Evolutionary conservation across 2,888 invertebrate species (phyloP).

Genomic region (Adelphocoris suturalis): DNA sequence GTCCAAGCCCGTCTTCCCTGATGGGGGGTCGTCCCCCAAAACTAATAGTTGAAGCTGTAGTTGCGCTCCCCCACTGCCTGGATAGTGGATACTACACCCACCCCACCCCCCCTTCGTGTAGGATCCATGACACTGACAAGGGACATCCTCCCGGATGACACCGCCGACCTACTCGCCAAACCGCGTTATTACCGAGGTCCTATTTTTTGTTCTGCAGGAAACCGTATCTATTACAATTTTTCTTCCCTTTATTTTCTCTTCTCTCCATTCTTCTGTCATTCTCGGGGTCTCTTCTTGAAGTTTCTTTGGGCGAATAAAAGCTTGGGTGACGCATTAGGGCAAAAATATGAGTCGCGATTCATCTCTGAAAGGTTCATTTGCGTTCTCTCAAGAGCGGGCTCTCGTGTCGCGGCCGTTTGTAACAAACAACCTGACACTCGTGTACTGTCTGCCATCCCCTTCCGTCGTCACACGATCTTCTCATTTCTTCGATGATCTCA

Average conservation of each 20-base stretch:
- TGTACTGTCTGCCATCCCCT: constrained; percentile 9
- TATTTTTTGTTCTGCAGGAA: neutral
- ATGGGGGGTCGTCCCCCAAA: neutral
- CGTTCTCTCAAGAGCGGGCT: neutral
- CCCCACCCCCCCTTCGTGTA: neutral
- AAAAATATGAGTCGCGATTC: constrained; percentile 45
- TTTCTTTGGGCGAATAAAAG: constrained; percentile 26
- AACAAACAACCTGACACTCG: constrained; percentile 48
- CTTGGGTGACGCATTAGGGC: constrained; percentile 29
- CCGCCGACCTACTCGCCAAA: constrained; percentile 7
- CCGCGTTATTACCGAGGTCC: neutral
- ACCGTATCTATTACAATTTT: constrained; percentile 31
- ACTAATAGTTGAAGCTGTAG: constrained; percentile 11
- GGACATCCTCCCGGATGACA: neutral
- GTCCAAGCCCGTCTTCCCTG: neutral
- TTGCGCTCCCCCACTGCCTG: neutral
- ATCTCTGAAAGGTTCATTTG: constrained; percentile 46
- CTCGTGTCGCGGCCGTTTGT: constrained; percentile 24
- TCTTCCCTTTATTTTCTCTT: neutral
- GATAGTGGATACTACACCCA: neutral
- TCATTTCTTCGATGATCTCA: constrained; percentile 9
- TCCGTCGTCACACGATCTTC: neutral
- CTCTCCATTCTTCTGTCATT: neutral
- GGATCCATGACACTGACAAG: neutral
- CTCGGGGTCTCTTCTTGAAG: neutral